Base-by-base conservation (phyloP, 2,113 vertebrate genomes). In the Seriola aureovittata region DNA sequence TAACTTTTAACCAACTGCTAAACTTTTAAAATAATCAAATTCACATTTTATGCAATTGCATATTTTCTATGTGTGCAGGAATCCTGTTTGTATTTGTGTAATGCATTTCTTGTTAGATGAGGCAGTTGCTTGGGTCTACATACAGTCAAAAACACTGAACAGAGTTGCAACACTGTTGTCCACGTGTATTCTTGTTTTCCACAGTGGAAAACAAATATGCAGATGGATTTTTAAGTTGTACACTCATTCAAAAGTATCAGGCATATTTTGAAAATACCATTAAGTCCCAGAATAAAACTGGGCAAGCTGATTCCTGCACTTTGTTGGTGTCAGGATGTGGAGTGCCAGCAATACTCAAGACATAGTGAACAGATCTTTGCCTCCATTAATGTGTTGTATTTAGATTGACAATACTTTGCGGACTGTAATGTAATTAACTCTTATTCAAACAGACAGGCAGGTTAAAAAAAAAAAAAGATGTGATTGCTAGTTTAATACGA, bases 291-390 rank as follows among this genome's bases (percentile, higher is more conserved):
- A 67, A 57, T 64, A 40, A 40, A 44, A 67, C 23, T n/a, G 55
- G 32, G 76, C n/a, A 42, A 75, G 54, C 44, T 17, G 40, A 77
- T 55, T 54, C 23, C n/a, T 54, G 46, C 19, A 16, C 23, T 74
- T 48, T 59, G 14, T 25, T 52, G 7, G 17, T 5, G 48, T 50
- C 0, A 11, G 2, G 17, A 74, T 12, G 12, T 50, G 10, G 1
- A 38, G 48, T 23, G 29, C 13, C 12, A 10, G 19, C 13, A 60
- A 34, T 36, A 17, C 29, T 25, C 54, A 62, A 63, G 40, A 8
- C 55, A 6, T 4, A 29, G 29, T 29, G 29, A 5, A 63, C 12
- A 50, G 11, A 60, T 42, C 3, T 10, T 44, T 32, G n/a, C 57
- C 7, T 48, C 7, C 17, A 23, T 55, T 60, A 17, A 54, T 34